Evolutionary conservation across 2,113 vertebrate species (phyloP).

Genomic region (Amphiprion ocellaris): DNA sequence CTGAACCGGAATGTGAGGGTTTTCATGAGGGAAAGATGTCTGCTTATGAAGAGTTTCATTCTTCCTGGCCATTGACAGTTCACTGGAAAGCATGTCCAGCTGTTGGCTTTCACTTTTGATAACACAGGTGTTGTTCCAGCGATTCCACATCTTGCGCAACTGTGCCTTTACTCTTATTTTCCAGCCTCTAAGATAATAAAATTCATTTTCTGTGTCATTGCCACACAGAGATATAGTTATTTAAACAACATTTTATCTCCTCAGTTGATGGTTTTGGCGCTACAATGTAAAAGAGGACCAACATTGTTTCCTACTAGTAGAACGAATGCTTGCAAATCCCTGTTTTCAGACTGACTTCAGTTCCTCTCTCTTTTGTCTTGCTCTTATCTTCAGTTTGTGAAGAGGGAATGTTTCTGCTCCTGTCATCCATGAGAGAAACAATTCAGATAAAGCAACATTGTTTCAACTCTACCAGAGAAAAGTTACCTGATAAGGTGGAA

Average conservation of each 20-base stretch:
- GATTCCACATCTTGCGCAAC: constrained; percentile 30
- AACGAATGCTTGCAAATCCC: constrained; percentile 1
- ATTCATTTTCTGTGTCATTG: constrained; percentile 13
- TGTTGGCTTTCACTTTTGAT: constrained; percentile 42
- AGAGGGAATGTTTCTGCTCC: constrained; percentile 58
- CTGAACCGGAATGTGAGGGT: constrained; percentile 29
- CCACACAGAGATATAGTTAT: constrained; percentile 7
- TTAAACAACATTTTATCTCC: not conserved
- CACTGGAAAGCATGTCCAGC: constrained; percentile 11
- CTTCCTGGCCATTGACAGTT: constrained; percentile 14
- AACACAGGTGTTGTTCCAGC: constrained; percentile 11
- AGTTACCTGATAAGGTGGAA: constrained; percentile 40
- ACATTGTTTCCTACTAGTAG: constrained; percentile 2
- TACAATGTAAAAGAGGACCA: not conserved
- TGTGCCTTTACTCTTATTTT: constrained; percentile 24
- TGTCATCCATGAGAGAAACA: constrained; percentile 49
- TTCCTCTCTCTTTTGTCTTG: constrained; percentile 33
- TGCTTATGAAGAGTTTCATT: constrained; percentile 25
- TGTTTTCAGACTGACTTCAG: constrained; percentile 31
- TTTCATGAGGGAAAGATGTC: constrained; percentile 8
- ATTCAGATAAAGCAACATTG: constrained; percentile 51
- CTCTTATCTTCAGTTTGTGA: constrained; percentile 56
- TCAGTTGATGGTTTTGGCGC: not conserved
- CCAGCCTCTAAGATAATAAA: constrained; percentile 10
- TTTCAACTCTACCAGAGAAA: constrained; percentile 46